Evolutionary conservation across 2,888 invertebrate species (phyloP).

Genomic region (Parasteatoda lunata): DNA sequence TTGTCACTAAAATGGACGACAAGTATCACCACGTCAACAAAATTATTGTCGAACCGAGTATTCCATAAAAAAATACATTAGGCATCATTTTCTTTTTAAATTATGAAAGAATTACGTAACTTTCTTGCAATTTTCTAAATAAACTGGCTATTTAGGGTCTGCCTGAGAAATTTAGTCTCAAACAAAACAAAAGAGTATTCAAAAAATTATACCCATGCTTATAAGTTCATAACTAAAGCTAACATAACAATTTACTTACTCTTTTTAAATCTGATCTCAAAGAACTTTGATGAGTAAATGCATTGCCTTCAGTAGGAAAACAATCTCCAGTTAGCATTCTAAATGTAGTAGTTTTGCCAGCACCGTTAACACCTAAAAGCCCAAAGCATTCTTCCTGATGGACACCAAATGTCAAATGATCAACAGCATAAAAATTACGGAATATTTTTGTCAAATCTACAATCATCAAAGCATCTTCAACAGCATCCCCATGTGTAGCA

Average conservation of each 20-base stretch:
- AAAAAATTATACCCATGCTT: too few species aligned
- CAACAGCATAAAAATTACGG: slow-evolving; percentile 68
- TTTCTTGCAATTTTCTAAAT: too few species aligned
- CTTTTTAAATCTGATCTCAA: slow-evolving; percentile 36
- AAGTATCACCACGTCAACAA: too few species aligned
- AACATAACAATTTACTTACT: slow-evolving; percentile 9
- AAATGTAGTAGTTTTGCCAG: slow-evolving; percentile 71
- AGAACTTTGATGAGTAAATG: slow-evolving; percentile 42
- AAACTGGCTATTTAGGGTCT: too few species aligned
- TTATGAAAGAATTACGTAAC: too few species aligned
- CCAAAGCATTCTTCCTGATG: slow-evolving; percentile 70
- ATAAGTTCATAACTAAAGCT: background rate
- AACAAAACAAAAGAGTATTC: too few species aligned
- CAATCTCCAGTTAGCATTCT: slow-evolving; percentile 69
- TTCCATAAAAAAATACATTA: too few species aligned
- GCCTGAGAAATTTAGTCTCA: too few species aligned
- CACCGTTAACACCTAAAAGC: slow-evolving; percentile 70
- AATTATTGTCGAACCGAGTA: too few species aligned
- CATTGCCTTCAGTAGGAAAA: slow-evolving; percentile 54
- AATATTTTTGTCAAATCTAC: slow-evolving; percentile 67
- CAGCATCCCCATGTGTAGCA: background rate
- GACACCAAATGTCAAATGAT: slow-evolving; percentile 69
- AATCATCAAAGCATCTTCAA: slow-evolving; percentile 31
- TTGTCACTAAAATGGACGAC: too few species aligned
- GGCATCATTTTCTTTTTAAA: too few species aligned